Evolutionary conservation across 1,140 invertebrate species (phyloP).

Genomic region (Hylaeus volcanicus): DNA sequence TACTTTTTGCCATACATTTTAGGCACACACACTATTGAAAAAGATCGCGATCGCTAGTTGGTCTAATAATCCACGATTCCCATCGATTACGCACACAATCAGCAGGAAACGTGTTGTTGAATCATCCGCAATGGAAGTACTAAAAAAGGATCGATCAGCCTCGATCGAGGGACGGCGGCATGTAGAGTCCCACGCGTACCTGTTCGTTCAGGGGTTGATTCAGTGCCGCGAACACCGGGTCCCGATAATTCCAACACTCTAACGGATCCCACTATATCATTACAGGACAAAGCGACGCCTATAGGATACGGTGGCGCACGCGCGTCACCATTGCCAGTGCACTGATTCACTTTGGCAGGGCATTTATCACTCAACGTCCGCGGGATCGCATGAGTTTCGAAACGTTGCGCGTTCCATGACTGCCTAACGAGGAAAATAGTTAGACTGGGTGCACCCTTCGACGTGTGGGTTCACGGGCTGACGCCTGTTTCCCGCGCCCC

Average conservation of each 20-base stretch:
- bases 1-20: too few species aligned
- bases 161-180: too few species aligned
- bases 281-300: constrained; percentile 24
- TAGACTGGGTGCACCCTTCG: background rate
- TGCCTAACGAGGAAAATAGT: constrained; percentile 51
- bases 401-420: constrained; percentile 49
- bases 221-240: background rate
- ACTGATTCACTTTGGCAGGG: constrained; percentile 40
- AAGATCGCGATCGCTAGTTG: too few species aligned
- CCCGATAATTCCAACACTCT: constrained; percentile 34
- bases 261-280: constrained; percentile 33
- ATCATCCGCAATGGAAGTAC: too few species aligned
- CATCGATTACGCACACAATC: too few species aligned
- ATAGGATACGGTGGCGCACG: background rate
- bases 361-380: constrained; percentile 50
- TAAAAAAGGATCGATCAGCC: background rate
- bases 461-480: background rate
- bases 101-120: too few species aligned
- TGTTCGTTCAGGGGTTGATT: background rate
- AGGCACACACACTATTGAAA: too few species aligned
- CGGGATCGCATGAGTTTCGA: constrained; percentile 38
- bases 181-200: too few species aligned
- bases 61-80: too few species aligned
- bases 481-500: background rate
- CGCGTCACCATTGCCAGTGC: too few species aligned